Evolutionary conservation across 2,888 invertebrate species (phyloP), one percentile per base, ranked within the genome.

Genomic region (Cheiracanthium punctorium): DNA sequence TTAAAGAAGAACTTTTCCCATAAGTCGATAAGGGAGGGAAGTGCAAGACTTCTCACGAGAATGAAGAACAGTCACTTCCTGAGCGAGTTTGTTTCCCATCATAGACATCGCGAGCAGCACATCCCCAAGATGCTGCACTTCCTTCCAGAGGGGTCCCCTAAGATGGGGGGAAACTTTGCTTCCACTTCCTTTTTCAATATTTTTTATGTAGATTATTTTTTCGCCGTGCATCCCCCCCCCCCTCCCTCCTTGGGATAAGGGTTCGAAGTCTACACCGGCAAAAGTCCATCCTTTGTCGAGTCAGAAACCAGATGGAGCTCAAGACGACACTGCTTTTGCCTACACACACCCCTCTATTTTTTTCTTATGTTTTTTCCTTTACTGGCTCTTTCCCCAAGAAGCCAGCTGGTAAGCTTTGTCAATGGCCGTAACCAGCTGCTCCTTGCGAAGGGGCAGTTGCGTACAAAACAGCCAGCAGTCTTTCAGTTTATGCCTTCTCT

Each of bases 51-150:
- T 77, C 82, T 82, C 82, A 82, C 82, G 82, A 82, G 82, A 82
- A 82, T 76, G 76, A 43, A 71, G 71, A 76, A 30, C 65, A 67
- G 48, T 71, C 76, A 82, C 82, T 82, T 82, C 82, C 82, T 82
- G 82, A 82, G 76, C 58, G 72, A 82, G 82, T 76, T 82, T 82
- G 82, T 82, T 82, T 82, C 82, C 82, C 82, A 82, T 82, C 82
- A 76, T 37, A 71, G 70, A 65, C 82, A 82, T 64, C 17, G 71
- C 70, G 82, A 76, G 72, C 76, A 72, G 76, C 74, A 76, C 76
- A 82, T 75, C 80, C 67, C 64, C 82, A 72, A 76, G 76, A 76
- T 82, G 82, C 82, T 82, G 82, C 75, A 82, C 82, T 77, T 82
- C 82, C 82, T 82, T 32, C 37, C 7, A 10, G 4, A 64, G 76